A percentile compares a stretch with the other conserved stretches of the same genome.
Evolutionary conservation across 2,888 invertebrate species (phyloP).

Genomic region (Leptinotarsa haldemani): DNA sequence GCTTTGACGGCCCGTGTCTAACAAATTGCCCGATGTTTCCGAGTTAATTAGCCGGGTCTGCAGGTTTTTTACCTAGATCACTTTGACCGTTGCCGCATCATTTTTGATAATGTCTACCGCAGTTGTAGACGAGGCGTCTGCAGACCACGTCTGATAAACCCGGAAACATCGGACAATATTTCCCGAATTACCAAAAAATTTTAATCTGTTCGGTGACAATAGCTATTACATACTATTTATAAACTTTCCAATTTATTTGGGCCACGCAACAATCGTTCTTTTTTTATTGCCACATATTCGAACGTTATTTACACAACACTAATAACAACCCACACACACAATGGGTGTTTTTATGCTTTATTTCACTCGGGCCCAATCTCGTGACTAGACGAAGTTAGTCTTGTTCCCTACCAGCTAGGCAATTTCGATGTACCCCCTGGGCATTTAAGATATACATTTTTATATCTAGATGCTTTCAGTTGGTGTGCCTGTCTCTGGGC

Average conservation of each 20-base stretch:
- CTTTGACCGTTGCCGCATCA: no score
- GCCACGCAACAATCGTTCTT: slow-evolving; percentile 8
- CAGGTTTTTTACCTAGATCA: no score
- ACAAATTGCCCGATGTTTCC: no score
- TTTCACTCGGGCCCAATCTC: neutral
- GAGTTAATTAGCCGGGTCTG: no score
- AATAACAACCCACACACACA: slow-evolving; percentile 19
- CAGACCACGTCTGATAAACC: no score
- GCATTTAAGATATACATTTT: slow-evolving; percentile 12
- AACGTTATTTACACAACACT: slow-evolving; percentile 4
- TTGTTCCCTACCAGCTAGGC: slow-evolving; percentile 1
- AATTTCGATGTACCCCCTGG: slow-evolving; percentile 11
- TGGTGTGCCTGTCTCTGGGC: slow-evolving; percentile 7
- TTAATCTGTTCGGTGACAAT: neutral
- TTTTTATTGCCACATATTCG: slow-evolving; percentile 11
- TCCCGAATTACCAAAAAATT: neutral
- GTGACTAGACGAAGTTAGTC: slow-evolving; percentile 21
- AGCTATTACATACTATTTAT: neutral
- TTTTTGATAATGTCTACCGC: no score
- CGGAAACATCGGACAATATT: neutral
- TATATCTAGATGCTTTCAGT: slow-evolving; percentile 13
- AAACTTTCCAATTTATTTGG: slow-evolving; percentile 10
- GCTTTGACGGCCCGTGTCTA: no score
- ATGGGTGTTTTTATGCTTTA: slow-evolving; percentile 12
- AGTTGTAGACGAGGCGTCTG: no score